These are phyloP conservation scores for Araneus ventricosus DNA, from an alignment of 1,140 invertebrate species.

Conservation along the genomic window DNA sequence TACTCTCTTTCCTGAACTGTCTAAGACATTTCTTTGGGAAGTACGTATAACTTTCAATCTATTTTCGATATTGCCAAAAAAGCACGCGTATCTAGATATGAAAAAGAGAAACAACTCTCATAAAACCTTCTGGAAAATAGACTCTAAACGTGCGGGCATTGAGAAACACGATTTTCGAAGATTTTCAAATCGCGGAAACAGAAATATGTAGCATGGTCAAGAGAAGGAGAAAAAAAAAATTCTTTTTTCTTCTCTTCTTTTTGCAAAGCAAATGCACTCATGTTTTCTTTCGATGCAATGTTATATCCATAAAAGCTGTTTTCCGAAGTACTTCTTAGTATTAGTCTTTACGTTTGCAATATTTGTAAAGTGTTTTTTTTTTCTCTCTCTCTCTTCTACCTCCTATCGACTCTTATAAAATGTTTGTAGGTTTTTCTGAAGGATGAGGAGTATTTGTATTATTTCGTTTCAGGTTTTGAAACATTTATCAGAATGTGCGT, in stretches of 20 bases:
- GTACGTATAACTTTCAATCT: conserved; percentile 70
- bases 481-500: conserved; percentile 33
- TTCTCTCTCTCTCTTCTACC: neutral
- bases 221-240: neutral
- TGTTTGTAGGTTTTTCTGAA: conserved; percentile 32
- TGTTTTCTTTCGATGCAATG: conserved; percentile 32
- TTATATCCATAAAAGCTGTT: conserved; percentile 71
- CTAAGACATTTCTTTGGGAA: conserved; percentile 35
- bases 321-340: conserved; percentile 56
- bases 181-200: conserved; percentile 60
- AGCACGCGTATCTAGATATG: neutral
- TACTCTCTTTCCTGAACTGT: conserved; percentile 15
- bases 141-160: conserved; percentile 61
- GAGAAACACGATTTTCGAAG: conserved; percentile 62
- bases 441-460: conserved; percentile 34
- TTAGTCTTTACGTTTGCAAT: conserved; percentile 68
- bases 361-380: conserved; percentile 62
- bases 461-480: conserved; percentile 63
- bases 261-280: conserved; percentile 30
- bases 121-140: conserved; percentile 65
- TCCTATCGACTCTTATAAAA: conserved; percentile 26
- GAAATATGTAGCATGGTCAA: conserved; percentile 54
- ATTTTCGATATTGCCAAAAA: conserved; percentile 61
- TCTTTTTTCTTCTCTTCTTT: neutral
- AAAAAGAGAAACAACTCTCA: conserved; percentile 50